Evolutionary conservation across 2,113 vertebrate genomes (phyloP).

Genomic region (Forbesichthys agassizii): DNA sequence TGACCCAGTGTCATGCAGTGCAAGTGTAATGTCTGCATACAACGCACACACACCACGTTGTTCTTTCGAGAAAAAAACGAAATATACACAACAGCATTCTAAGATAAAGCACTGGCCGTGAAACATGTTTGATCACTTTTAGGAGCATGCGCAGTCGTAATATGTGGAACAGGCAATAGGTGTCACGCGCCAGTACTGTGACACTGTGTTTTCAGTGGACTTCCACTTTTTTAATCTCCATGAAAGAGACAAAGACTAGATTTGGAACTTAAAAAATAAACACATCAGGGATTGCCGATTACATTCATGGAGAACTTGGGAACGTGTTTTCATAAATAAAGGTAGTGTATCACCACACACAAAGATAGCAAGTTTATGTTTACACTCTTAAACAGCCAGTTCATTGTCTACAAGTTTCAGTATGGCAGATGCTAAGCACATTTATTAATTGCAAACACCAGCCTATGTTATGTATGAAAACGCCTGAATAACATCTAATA

Average conservation of each 20-base stretch:
- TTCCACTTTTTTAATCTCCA: conserved; percentile 52
- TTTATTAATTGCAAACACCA: background rate
- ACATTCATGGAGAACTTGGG: conserved; percentile 29
- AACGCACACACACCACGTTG: conserved; percentile 6
- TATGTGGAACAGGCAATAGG: conserved; percentile 17
- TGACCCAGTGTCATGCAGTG: background rate
- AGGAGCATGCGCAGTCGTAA: conserved; percentile 10
- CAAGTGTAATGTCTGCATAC: background rate
- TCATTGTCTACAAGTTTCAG: background rate
- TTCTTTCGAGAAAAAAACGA: conserved; percentile 27
- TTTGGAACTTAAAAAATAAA: conserved; percentile 7
- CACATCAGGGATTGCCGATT: background rate
- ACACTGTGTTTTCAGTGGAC: conserved; percentile 55
- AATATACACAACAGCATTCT: background rate
- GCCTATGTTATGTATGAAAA: background rate
- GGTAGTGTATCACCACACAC: conserved; percentile 30
- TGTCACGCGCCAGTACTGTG: conserved; percentile 75
- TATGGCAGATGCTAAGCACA: background rate
- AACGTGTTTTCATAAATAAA: conserved; percentile 25
- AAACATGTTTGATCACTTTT: conserved; percentile 17
- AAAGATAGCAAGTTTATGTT: background rate
- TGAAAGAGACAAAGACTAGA: conserved; percentile 23
- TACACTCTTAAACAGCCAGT: conserved; percentile 26
- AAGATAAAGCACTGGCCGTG: too few relatives aligned
- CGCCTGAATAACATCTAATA: background rate